Conservation (phyloP, 2,113 vertebrate genomes). For the Eulacestoma nigropectus region DNA sequence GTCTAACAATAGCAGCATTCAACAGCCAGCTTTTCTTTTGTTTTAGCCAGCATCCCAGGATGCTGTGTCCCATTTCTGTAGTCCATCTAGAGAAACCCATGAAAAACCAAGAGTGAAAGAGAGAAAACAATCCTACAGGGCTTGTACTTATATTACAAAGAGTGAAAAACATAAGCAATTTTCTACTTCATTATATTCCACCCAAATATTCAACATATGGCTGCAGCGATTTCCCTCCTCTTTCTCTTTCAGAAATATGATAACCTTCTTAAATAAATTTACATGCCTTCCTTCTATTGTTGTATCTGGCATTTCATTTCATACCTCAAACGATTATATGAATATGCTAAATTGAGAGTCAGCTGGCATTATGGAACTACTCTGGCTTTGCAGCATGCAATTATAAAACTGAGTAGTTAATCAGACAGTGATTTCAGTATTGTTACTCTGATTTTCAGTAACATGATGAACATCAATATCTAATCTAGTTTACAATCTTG, state of each 20-base stretch:
- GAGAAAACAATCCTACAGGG: neutral
- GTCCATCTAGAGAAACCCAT: neutral
- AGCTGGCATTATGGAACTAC: neutral
- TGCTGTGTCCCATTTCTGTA: neutral
- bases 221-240: neutral
- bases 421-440: conserved; percentile 3
- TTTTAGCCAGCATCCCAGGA: neutral
- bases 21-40: neutral
- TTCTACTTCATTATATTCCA: neutral
- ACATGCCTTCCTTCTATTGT: neutral
- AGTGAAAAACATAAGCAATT: neutral
- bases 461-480: neutral
- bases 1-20: neutral
- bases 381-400: neutral
- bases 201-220: neutral
- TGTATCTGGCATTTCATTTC: neutral
- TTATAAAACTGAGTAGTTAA: neutral
- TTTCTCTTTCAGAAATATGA: neutral
- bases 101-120: neutral
- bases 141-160: neutral
- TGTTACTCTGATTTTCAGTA: neutral
- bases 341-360: neutral
- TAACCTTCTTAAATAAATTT: neutral
- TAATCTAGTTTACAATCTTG: neutral
- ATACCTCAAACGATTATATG: neutral